A percentile compares a stretch with the other conserved stretches of the same genome.
These are phyloP conservation scores for Grantiella picta DNA, from an alignment of 2,113 vertebrate species.

Conservation along the genomic window DNA sequence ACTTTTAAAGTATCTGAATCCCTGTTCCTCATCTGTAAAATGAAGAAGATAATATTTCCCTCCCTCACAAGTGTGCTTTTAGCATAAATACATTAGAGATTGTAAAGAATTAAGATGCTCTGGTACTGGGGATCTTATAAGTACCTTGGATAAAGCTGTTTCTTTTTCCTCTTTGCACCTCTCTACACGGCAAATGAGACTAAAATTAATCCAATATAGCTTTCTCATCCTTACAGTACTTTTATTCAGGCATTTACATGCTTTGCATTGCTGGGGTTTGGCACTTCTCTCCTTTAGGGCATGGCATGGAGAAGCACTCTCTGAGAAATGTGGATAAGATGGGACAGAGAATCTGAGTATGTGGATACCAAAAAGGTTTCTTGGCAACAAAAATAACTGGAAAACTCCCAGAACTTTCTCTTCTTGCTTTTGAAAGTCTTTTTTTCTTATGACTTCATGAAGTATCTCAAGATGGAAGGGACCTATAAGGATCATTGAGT, in stretches of 20 bases:
- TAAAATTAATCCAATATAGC: slow-evolving; percentile 39
- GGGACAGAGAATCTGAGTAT: slow-evolving; percentile 23
- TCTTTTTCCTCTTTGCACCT: neutral
- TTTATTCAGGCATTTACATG: slow-evolving; percentile 44
- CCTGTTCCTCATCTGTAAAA: neutral
- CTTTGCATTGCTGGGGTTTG: slow-evolving; percentile 45
- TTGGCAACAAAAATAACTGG: neutral
- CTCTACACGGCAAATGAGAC: slow-evolving; percentile 6
- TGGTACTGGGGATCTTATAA: neutral
- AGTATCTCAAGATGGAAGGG: neutral
- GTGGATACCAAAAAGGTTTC: slow-evolving; percentile 13
- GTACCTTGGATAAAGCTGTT: neutral
- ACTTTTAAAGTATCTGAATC: neutral
- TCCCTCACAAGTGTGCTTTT: neutral
- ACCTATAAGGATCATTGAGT: neutral
- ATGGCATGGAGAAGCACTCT: slow-evolving; percentile 3
- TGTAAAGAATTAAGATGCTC: slow-evolving; percentile 18
- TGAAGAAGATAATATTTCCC: neutral
- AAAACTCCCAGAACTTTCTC: neutral
- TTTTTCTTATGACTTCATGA: neutral
- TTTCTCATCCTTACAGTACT: neutral
- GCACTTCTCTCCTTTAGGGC: slow-evolving; percentile 27
- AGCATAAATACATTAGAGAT: neutral
- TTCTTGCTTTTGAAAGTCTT: slow-evolving; percentile 16
- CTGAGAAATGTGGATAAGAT: slow-evolving; percentile 40